phyloP scores from a whole-genome alignment of 1,140 invertebrate genomes.

The Bombus pascuorum region DNA sequence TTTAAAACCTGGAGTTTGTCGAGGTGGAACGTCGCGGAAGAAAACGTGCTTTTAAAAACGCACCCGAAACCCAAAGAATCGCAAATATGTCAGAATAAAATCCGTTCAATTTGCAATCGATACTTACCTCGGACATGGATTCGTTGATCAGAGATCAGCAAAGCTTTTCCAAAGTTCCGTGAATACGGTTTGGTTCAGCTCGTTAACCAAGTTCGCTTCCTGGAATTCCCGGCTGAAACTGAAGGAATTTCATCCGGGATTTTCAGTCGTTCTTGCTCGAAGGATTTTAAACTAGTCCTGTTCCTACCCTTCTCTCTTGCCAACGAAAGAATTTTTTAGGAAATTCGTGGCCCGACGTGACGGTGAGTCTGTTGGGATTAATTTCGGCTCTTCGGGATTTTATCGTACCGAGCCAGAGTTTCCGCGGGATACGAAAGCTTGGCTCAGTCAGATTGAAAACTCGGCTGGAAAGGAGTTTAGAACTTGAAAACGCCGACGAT shows the following conservation, averaged over 20 bases:
- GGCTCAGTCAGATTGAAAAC: constrained; percentile 1
- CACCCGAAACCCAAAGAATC: no score
- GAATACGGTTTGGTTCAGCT: background rate
- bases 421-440: background rate
- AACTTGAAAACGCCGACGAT: background rate
- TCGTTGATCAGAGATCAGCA: background rate
- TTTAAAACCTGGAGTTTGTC: no score
- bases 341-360: constrained; percentile 1
- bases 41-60: no score
- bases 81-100: no score
- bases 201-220: background rate
- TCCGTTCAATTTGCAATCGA: background rate
- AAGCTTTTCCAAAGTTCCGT: background rate
- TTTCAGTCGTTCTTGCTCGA: background rate
- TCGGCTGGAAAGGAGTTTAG: background rate
- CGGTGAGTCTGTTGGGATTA: constrained; percentile 8
- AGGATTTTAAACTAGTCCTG: background rate
- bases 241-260: background rate
- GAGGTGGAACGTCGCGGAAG: no score
- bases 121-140: background rate
- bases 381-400: constrained; percentile 10
- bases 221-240: background rate
- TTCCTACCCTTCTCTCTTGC: background rate
- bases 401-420: constrained; percentile 1
- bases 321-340: constrained; percentile 15